phyloP scores from a whole-genome alignment of 2,888 invertebrate genomes.

The Ernsta delagoae region DNA sequence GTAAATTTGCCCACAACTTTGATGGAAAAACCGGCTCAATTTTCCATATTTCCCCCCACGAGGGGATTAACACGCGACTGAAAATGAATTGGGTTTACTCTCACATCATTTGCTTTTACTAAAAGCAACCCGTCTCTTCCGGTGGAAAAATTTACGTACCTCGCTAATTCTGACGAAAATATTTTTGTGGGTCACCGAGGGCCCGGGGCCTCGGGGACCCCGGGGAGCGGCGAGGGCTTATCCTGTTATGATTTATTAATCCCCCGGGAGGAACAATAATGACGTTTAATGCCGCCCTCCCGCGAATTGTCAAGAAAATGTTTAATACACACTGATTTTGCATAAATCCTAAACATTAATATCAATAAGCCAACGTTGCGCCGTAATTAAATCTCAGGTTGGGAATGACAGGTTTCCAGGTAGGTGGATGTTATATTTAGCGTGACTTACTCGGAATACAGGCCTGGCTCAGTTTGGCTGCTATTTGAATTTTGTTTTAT shows the following conservation, averaged over 20 bases:
- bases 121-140: conserved; percentile 15
- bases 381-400: conserved; percentile 31
- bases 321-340: conserved; percentile 39
- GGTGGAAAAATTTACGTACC: conserved; percentile 25
- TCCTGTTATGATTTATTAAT: conserved; percentile 41
- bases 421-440: too few relatives aligned
- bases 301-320: conserved; percentile 38
- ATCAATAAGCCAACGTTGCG: conserved; percentile 29
- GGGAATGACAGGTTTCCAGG: conserved; percentile 12
- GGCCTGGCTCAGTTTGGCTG: background rate
- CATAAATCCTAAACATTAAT: conserved; percentile 38
- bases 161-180: conserved; percentile 34
- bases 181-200: conserved; percentile 35
- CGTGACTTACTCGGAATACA: too few relatives aligned
- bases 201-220: background rate
- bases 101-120: conserved; percentile 6
- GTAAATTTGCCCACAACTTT: background rate
- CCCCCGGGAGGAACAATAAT: conserved; percentile 39
- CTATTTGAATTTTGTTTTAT: too few relatives aligned
- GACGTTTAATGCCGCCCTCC: conserved; percentile 31
- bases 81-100: conserved; percentile 5
- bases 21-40: background rate
- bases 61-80: conserved; percentile 12
- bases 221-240: conserved; percentile 14
- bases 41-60: conserved; percentile 8